Evolutionary conservation across 1,140 invertebrate species (phyloP).

Genomic region (Periplaneta americana): DNA sequence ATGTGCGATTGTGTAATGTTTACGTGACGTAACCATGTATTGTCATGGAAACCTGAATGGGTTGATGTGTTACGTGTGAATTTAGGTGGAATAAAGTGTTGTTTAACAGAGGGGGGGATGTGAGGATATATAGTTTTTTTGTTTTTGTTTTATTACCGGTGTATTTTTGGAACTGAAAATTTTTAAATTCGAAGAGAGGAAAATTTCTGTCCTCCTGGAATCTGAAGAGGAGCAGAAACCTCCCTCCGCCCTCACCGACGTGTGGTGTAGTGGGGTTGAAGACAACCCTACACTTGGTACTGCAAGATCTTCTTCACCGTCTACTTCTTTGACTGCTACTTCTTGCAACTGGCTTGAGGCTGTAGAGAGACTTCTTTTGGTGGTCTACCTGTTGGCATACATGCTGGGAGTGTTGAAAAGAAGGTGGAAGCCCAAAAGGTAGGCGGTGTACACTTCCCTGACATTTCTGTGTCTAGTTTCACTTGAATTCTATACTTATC

Average conservation of each 20-base stretch:
- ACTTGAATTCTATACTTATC: too few species aligned
- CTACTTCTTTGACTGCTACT: not conserved
- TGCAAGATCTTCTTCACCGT: not conserved
- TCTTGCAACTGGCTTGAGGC: slow-evolving; percentile 13
- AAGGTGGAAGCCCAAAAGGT: slow-evolving; percentile 30
- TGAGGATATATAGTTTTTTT: not conserved
- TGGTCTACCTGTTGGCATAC: slow-evolving; percentile 19
- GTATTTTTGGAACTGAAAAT: not conserved
- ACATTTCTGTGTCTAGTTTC: too few species aligned
- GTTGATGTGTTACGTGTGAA: not conserved
- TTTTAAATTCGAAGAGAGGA: not conserved
- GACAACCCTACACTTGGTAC: not conserved
- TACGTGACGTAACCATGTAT: not conserved
- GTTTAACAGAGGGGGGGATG: not conserved
- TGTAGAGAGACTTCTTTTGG: slow-evolving; percentile 9
- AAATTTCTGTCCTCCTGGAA: slow-evolving; percentile 2
- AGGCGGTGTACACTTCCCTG: not conserved
- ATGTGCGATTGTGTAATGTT: not conserved
- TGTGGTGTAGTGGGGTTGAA: slow-evolving; percentile 4
- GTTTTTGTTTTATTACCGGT: not conserved
- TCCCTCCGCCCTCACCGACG: not conserved
- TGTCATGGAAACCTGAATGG: not conserved
- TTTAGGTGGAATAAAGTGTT: not conserved
- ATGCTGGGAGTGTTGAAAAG: slow-evolving; percentile 30
- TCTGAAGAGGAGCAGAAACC: not conserved